Conservation (phyloP, 2,797 vertebrate species). For the Alca torda region DNA sequence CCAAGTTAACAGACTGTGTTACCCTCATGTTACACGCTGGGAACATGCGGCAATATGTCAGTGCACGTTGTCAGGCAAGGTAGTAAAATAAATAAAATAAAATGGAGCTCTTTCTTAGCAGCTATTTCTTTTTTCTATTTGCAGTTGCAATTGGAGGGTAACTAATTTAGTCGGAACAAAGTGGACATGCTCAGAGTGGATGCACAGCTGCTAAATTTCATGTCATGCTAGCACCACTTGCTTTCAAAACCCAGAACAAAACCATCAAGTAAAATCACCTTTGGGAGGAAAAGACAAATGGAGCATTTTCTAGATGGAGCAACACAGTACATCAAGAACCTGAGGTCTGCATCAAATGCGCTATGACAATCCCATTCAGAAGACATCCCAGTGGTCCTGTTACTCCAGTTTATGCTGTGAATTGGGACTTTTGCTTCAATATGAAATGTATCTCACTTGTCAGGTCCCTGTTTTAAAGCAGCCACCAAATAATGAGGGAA, state of each 20-base stretch:
- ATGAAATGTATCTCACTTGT: not conserved
- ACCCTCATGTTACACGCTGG: not conserved
- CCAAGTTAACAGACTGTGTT: constrained; percentile 35
- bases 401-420: not conserved
- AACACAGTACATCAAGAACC: not conserved
- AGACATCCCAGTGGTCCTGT: not conserved
- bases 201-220: not conserved
- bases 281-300: not conserved
- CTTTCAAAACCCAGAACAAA: not conserved
- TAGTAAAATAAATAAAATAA: not conserved
- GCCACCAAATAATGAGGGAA: not conserved
- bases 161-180: not conserved
- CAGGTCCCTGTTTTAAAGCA: not conserved
- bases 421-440: not conserved
- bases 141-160: not conserved
- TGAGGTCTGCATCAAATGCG: not conserved
- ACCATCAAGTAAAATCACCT: not conserved
- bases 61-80: not conserved
- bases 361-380: accelerated
- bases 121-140: not conserved
- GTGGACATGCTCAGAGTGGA: not conserved
- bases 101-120: not conserved
- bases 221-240: not conserved
- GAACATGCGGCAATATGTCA: not conserved
- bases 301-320: not conserved